Evolutionary conservation across 2,113 vertebrate genomes (phyloP).

Genomic region (Leptocoma aspasia): DNA sequence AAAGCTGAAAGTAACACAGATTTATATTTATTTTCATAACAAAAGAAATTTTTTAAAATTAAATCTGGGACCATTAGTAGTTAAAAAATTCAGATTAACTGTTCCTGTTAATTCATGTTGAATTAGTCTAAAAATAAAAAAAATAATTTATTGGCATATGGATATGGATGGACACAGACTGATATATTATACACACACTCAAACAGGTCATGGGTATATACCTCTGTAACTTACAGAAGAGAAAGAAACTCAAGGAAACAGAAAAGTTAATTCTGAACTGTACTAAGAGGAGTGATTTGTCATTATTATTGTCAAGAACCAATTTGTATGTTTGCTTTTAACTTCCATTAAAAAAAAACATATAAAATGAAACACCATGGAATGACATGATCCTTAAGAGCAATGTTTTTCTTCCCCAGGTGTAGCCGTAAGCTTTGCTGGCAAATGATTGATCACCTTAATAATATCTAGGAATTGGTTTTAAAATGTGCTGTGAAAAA

Average conservation of each 20-base stretch:
- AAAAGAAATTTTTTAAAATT: neutral
- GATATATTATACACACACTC: neutral
- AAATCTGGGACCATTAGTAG: neutral
- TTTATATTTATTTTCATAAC: neutral
- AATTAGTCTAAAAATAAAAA: neutral
- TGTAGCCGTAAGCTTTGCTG: neutral
- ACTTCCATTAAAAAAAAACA: neutral
- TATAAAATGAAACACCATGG: fast-evolving
- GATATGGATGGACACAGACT: neutral
- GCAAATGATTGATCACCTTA: neutral
- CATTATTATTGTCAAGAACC: neutral
- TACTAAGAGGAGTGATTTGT: neutral
- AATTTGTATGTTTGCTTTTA: neutral
- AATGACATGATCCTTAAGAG: neutral
- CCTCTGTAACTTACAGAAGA: neutral
- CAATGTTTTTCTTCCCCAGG: neutral
- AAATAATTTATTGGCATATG: neutral
- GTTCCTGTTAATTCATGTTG: neutral
- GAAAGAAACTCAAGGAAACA: neutral
- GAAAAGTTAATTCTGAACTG: neutral
- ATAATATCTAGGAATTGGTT: neutral
- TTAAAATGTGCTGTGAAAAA: neutral
- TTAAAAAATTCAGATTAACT: fast-evolving
- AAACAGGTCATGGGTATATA: neutral
- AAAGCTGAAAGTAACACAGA: neutral